Evolutionary conservation across 2,113 vertebrate genomes (phyloP).

Genomic region (Dromiciops gliroides): DNA sequence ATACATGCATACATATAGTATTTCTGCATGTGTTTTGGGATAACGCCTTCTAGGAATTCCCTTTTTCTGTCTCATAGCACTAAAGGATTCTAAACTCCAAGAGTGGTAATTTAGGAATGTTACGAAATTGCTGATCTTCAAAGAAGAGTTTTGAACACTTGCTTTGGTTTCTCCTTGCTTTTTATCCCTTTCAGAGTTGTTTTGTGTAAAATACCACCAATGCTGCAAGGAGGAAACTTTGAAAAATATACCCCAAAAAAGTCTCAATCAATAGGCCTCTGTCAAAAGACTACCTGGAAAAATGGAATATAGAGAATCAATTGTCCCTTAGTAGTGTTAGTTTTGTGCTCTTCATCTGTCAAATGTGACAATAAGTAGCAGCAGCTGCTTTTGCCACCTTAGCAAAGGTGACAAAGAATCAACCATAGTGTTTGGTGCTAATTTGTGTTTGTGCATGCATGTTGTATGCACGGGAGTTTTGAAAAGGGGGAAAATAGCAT

Average conservation of each 20-base stretch:
- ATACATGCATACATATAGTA: too few species aligned
- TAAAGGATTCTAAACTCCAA: constrained; percentile 37
- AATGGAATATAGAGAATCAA: constrained; percentile 66
- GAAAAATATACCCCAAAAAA: constrained; percentile 40
- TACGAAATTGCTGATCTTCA: constrained; percentile 29
- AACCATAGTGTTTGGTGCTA: background rate
- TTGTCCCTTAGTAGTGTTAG: constrained; percentile 39
- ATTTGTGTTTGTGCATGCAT: too few species aligned
- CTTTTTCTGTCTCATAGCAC: background rate
- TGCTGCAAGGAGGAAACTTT: constrained; percentile 41
- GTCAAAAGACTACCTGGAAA: constrained; percentile 48
- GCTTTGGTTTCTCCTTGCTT: constrained; percentile 49
- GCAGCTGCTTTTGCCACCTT: constrained; percentile 23
- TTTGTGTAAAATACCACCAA: constrained; percentile 49
- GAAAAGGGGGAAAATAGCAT: background rate
- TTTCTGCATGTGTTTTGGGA: background rate
- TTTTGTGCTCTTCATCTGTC: constrained; percentile 59
- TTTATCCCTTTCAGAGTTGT: constrained; percentile 66
- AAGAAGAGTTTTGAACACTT: constrained; percentile 57
- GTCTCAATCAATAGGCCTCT: constrained; percentile 44
- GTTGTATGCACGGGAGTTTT: background rate
- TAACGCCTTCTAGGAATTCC: background rate
- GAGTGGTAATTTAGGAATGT: constrained; percentile 50
- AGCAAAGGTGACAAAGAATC: constrained; percentile 31
- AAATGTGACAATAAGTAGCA: constrained; percentile 35